Evolutionary conservation across 2,888 invertebrate species (phyloP), one percentile per base, ranked within the genome.

Genomic region (Cerceris rybyensis): DNA sequence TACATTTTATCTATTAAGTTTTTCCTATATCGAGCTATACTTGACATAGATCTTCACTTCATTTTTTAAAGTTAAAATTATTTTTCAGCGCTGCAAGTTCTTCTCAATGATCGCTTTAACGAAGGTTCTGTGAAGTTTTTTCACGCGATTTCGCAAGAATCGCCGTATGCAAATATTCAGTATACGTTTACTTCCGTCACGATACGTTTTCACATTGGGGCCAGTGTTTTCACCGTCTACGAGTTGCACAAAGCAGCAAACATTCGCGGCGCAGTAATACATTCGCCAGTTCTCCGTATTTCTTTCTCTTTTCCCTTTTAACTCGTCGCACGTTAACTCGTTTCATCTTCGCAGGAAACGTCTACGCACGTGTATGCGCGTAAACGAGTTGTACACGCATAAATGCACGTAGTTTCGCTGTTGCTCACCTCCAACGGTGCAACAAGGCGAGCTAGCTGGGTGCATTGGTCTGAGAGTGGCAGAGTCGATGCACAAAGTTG

Each of bases 141-240:
- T 63, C 55, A 42, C 41, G 13, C 13, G 41, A 28, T 14, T 65
- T 13, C 13, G 41, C n/a, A 13, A 39, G 50, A 72, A 75, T 75
- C 66, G 64, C 41, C 55, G 72, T 58, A 67, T 72, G 75, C 75
- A 67, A 75, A 75, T 75, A 50, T n/a, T 9, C 46, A 52, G 61
- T 17, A 52, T 39, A 58, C 43, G 61, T 50, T 57, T 61, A 75
- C 46, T 46, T 67, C 42, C 63, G 46, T 63, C 66, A 67, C 63
- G 75, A 13, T 75, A 67, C 67, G 63, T 63, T 66, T 75, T 42
- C 55, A 41, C 42, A 42, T 14, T 7, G 43, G 61, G 50, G 7
- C 63, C 55, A 57, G 55, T 54, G 46, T 70, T 39, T 28, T 70
- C 49, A 55, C 2, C 28, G 60, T 66, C 49, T 46, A 50, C 55